Conservation (phyloP, 2,113 vertebrate species). For the Conger conger region DNA sequence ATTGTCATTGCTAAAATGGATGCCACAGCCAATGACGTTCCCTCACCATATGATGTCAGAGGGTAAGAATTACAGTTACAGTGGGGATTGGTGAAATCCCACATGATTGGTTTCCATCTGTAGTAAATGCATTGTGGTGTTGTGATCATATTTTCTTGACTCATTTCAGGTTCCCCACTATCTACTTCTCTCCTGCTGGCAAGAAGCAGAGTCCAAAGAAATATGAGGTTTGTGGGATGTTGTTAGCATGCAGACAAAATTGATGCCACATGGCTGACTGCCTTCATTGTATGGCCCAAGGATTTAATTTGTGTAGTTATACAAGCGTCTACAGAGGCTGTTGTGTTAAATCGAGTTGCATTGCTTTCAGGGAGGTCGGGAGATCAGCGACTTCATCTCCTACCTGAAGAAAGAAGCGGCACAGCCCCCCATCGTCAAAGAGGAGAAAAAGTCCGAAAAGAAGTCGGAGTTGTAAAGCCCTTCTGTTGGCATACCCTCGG, state of each 20-base stretch:
- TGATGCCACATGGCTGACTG: background rate
- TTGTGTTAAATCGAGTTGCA: background rate
- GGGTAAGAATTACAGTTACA: slow-evolving; percentile 74
- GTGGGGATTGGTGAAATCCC: background rate
- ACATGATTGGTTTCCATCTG: background rate
- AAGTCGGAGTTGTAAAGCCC: slow-evolving; percentile 74
- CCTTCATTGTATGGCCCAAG: background rate
- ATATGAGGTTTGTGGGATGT: slow-evolving; percentile 79
- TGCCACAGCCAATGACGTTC: slow-evolving; percentile 96
- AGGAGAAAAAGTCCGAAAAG: slow-evolving; percentile 85
- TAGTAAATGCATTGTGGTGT: background rate
- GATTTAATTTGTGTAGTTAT: background rate
- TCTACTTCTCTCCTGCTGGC: slow-evolving; percentile 91
- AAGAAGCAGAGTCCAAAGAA: slow-evolving; percentile 91
- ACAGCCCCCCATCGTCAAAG: slow-evolving; percentile 77
- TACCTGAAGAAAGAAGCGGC: slow-evolving; percentile 92
- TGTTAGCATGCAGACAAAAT: background rate
- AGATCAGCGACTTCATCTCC: slow-evolving; percentile 90
- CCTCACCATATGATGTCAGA: slow-evolving; percentile 91
- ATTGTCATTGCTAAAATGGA: slow-evolving; percentile 98
- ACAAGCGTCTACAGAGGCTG: background rate
- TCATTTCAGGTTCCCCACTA: slow-evolving; percentile 86
- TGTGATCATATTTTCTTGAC: background rate
- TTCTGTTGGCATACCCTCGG: slow-evolving; percentile 36
- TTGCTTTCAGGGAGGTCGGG: slow-evolving; percentile 84